Percentiles rank a stretch among this genome's conserved stretches.
These are phyloP conservation scores for Myzus persicae DNA, from an alignment of 1,140 invertebrate genomes.

Conservation along the genomic window DNA sequence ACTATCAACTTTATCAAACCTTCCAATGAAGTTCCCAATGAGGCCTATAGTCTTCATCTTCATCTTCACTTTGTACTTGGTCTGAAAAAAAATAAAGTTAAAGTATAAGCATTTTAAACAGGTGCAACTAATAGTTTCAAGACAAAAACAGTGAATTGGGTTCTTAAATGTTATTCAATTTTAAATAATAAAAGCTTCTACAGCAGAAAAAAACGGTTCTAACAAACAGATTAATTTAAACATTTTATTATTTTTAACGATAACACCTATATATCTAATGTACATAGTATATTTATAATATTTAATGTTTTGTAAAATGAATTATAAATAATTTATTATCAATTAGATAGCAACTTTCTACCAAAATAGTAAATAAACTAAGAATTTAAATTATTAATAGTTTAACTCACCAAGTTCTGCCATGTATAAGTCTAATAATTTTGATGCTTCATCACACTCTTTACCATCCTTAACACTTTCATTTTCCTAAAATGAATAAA, in stretches of 20 bases:
- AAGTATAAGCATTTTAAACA: neutral
- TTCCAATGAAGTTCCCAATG: constrained; percentile 61
- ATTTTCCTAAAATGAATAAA: neutral
- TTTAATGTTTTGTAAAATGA: neutral
- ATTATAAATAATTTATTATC: neutral
- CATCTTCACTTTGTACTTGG: constrained; percentile 70
- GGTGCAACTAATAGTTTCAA: neutral
- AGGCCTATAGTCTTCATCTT: constrained; percentile 71
- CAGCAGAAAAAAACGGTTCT: neutral
- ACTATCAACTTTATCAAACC: constrained; percentile 77
- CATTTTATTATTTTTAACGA: neutral
- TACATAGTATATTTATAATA: neutral
- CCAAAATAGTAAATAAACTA: neutral
- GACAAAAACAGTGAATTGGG: neutral
- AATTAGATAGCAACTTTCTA: neutral
- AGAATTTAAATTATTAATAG: neutral
- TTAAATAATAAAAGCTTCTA: neutral
- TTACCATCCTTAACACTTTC: neutral
- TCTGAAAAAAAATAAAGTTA: constrained; percentile 25
- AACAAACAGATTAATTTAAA: neutral
- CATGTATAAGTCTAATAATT: constrained; percentile 49
- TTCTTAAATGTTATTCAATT: neutral
- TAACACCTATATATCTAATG: too few species aligned
- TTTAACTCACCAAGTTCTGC: constrained; percentile 39
- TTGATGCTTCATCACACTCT: neutral